Evolutionary conservation across 2,113 vertebrate genomes (phyloP), one percentile per base, ranked within the genome.

Genomic region (Muscicapa adusta): DNA sequence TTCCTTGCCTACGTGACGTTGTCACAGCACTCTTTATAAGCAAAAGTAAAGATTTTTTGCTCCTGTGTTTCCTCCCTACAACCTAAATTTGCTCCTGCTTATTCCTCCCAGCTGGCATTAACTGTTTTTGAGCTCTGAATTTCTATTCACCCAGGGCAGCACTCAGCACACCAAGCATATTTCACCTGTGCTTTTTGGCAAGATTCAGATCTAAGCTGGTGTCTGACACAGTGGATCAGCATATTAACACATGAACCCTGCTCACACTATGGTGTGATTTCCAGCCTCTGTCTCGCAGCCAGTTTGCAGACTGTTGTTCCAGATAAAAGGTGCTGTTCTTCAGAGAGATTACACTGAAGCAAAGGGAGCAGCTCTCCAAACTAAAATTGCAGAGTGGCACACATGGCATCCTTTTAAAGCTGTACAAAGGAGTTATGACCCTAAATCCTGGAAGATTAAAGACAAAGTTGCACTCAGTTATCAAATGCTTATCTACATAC

Each of bases 1-100:
- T 79, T 89, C 77, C 72, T 89, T 94, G 88, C 70, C 87, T 94
- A 92, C 67, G 10, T 96, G 96, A 96, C 83, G 45, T 96, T 92
- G 85, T 88, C 67, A 68, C 45, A 89, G 88, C 80, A 84, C 51
- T 72, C 89, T 83, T 86, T 45, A 66, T 5, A 58, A 96, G 82
- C 28, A 96, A 51, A 96, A 97, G 73, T 23, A 73, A 85, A 36
- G 43, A 62, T 88, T 89, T 93, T 87, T 89, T 81, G n/a, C 42
- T 90, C 73, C 48, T 68, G 20, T 70, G 33, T 77, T 96, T 89
- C 28, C 47, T 58, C 50, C 9, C 28, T 71, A 54, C 25, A 67
- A 50, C 58, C 74, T 88, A 65, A 89, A 91, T 84, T 92, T 43
- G 1, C 40, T 89, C 51, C 79, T 91, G 88, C 48, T 75, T 90